Evolutionary conservation across 2,113 vertebrate genomes (phyloP).

Genomic region (Labrus mixtus): DNA sequence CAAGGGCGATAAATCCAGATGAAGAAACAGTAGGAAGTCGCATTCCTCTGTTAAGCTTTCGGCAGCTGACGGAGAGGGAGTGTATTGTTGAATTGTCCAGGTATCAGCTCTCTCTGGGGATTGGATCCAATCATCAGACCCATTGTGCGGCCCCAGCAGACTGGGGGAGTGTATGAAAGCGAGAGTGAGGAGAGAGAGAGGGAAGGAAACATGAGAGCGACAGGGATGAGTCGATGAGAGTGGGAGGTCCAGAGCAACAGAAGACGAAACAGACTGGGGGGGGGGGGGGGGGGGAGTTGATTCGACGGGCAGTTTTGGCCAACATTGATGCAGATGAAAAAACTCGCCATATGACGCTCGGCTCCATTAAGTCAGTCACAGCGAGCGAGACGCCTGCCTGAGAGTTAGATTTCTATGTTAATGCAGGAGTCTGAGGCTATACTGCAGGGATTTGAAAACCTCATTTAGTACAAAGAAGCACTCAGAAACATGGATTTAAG

Average conservation of each 20-base stretch:
- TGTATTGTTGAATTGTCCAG: slow-evolving; percentile 32
- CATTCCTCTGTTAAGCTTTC: slow-evolving; percentile 32
- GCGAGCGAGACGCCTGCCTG: not conserved
- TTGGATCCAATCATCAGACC: slow-evolving; percentile 41
- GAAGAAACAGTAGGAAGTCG: slow-evolving; percentile 27
- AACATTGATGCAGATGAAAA: slow-evolving; percentile 40
- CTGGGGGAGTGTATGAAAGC: slow-evolving; percentile 2
- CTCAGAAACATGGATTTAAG: not conserved
- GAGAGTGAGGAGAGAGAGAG: not conserved
- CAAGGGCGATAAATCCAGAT: slow-evolving; percentile 43
- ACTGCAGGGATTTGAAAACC: slow-evolving; percentile 9
- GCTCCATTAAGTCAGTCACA: slow-evolving; percentile 40
- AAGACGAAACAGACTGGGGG: slow-evolving; percentile 1
- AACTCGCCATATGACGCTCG: slow-evolving; percentile 2
- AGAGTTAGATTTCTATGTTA: slow-evolving; percentile 59
- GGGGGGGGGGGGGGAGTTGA: not conserved
- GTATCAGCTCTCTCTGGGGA: slow-evolving; percentile 39
- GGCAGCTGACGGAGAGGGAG: slow-evolving; percentile 8
- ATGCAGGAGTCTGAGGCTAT: slow-evolving; percentile 26
- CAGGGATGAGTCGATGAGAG: slow-evolving; percentile 2
- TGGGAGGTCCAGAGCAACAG: slow-evolving; percentile 4
- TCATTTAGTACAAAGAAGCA: slow-evolving; percentile 25
- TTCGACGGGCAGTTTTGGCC: not conserved
- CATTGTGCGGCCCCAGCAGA: slow-evolving; percentile 1
- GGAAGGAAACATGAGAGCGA: slow-evolving; percentile 32